These are phyloP conservation scores for Perodicticus potto DNA, from an alignment of 2,797 vertebrate genomes.

Conservation along the genomic window DNA sequence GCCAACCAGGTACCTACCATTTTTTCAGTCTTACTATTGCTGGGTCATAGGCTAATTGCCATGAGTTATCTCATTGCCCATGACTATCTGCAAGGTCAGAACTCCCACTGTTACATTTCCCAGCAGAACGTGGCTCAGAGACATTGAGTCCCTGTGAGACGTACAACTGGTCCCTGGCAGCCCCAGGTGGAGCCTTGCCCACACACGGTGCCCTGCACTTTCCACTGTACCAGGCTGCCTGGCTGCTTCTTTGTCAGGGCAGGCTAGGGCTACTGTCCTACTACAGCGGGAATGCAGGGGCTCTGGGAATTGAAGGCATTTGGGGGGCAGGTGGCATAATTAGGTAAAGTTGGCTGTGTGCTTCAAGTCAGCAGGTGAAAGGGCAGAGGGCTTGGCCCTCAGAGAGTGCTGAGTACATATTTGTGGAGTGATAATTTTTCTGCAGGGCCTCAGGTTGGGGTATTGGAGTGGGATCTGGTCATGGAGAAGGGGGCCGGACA, in stretches of 20 bases:
- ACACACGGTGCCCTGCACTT: not conserved
- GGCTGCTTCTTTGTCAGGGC: not conserved
- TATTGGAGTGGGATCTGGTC: not conserved
- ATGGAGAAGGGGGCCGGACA: not conserved
- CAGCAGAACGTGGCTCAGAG: not conserved
- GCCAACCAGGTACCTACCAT: not conserved
- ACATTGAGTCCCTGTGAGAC: not conserved
- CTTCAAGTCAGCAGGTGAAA: not conserved
- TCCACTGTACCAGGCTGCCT: not conserved
- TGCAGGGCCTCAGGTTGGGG: not conserved
- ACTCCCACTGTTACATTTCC: not conserved
- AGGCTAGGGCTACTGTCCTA: not conserved
- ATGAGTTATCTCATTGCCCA: not conserved
- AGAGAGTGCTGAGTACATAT: conserved; percentile 20
- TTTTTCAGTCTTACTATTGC: not conserved
- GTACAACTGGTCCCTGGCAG: not conserved
- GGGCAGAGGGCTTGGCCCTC: not conserved
- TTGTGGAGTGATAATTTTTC: conserved; percentile 8
- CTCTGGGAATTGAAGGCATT: not conserved
- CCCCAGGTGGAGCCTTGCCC: not conserved
- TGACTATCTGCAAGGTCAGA: not conserved
- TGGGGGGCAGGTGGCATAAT: not conserved
- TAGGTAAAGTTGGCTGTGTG: not conserved
- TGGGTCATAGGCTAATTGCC: not conserved
- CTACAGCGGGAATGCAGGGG: not conserved